Evolutionary conservation across 2,113 vertebrate genomes (phyloP).

Genomic region (Chrysochloris asiatica): DNA sequence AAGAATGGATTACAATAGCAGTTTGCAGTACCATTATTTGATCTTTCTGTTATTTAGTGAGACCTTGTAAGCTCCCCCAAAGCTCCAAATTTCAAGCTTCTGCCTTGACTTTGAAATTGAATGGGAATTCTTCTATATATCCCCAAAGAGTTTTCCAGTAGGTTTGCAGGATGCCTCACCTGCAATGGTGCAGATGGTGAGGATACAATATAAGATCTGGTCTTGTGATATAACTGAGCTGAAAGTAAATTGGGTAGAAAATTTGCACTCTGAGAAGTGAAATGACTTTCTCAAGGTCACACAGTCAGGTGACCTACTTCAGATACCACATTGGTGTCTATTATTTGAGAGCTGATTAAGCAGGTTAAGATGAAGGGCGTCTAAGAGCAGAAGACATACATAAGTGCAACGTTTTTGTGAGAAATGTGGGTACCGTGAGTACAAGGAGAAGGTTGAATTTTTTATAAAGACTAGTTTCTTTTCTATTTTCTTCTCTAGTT

Average conservation of each 20-base stretch:
- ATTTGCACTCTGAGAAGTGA: neutral
- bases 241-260: neutral
- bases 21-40: conserved; percentile 63
- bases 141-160: conserved; percentile 4
- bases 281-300: conserved; percentile 20
- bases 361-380: neutral
- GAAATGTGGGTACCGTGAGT: neutral
- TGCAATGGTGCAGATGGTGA: neutral
- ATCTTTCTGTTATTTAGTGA: conserved; percentile 50
- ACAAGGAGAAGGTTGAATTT: neutral
- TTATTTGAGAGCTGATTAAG: neutral
- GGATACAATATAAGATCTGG: neutral
- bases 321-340: neutral
- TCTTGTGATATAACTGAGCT: neutral
- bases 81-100: conserved; percentile 46
- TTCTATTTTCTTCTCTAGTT: neutral
- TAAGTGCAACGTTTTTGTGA: neutral
- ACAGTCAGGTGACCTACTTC: neutral
- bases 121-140: neutral
- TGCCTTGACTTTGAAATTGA: conserved; percentile 54
- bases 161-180: neutral
- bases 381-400: neutral
- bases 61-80: neutral
- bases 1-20: conserved; percentile 66
- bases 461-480: neutral